Evolutionary conservation across 2,797 vertebrate species (phyloP), one percentile per base, ranked within the genome.

Genomic region (Phoebastria nigripes): DNA sequence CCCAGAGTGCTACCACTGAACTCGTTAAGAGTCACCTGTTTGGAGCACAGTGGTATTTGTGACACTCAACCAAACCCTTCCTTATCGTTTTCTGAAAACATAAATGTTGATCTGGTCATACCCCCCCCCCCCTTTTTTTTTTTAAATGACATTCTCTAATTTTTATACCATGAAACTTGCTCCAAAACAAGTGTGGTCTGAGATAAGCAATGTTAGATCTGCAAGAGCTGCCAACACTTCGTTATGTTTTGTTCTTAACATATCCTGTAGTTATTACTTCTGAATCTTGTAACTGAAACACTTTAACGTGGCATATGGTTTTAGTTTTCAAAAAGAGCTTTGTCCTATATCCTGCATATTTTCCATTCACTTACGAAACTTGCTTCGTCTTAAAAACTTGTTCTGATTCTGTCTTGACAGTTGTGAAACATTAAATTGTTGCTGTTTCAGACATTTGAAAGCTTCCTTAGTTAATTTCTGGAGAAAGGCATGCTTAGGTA

Each of bases 401-500:
- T 94, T 97, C 78, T 90, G 58, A 56, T 94, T 97, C 83, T 96
- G 96, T 97, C 97, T 77, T 97, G 93, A n/a, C 70, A 73, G 69
- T 59, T 94, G 87, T 49, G 72, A 96, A 97, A 95, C 76, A 97
- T 96, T 97, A 97, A 96, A 97, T 86, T 86, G 56, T 96, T 97
- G 79, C 82, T 58, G 61, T 96, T 97, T 94, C 87, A 85, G 92
- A 88, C n/a, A 59, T 47, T 26, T 86, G 55, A 81, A 93, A 91
- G 96, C 65, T 96, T 93, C 65, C 41, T 91, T 78, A 92, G 67
- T 94, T 95, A 77, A 73, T 95, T 46, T 87, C 49, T 79, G 79
- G 69, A 81, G 58, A 93, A 81, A 41, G 39, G 46, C 39, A 28
- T 28, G 24, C 16, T 11, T 62, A 2, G 17, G 11, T 77, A 5